A percentile compares a stretch with the other conserved stretches of the same genome.
Conservation (phyloP, 2,113 vertebrate genomes). For the Eudyptes chrysolophus region DNA sequence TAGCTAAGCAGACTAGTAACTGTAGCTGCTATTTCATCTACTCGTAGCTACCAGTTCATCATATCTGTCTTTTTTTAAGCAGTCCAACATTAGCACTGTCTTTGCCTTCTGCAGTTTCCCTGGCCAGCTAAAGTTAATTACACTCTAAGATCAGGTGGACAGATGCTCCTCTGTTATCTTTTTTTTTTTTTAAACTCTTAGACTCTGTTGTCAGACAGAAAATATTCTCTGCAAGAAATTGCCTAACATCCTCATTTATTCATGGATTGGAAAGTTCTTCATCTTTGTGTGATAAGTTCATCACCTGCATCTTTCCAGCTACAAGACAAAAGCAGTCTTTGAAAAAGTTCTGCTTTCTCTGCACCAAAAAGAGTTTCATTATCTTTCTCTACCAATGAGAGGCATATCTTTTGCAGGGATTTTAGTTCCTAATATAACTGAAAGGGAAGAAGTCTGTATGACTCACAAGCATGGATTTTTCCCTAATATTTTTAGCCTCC, state of each 20-base stretch:
- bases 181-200: not conserved
- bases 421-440: not conserved
- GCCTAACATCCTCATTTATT: slow-evolving; percentile 1
- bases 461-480: slow-evolving; percentile 26
- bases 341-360: slow-evolving; percentile 6
- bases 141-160: not conserved
- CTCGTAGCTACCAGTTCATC: not conserved
- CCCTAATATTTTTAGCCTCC: slow-evolving; percentile 17
- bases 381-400: not conserved
- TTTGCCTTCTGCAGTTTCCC: not conserved
- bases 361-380: not conserved
- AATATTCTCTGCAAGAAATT: not conserved
- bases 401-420: not conserved
- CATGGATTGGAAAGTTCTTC: not conserved
- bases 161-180: not conserved
- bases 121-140: slow-evolving; percentile 3
- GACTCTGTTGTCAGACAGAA: not conserved
- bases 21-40: not conserved
- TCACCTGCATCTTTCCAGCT: not conserved
- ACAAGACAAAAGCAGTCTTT: slow-evolving; percentile 3
- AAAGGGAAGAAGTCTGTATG: not conserved
- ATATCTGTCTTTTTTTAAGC: not conserved
- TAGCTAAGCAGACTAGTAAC: not conserved
- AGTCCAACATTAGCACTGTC: not conserved
- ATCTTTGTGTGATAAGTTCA: not conserved